phyloP scores from a whole-genome alignment of 2,797 vertebrate genomes.

The Phaenicophaeus curvirostris region DNA sequence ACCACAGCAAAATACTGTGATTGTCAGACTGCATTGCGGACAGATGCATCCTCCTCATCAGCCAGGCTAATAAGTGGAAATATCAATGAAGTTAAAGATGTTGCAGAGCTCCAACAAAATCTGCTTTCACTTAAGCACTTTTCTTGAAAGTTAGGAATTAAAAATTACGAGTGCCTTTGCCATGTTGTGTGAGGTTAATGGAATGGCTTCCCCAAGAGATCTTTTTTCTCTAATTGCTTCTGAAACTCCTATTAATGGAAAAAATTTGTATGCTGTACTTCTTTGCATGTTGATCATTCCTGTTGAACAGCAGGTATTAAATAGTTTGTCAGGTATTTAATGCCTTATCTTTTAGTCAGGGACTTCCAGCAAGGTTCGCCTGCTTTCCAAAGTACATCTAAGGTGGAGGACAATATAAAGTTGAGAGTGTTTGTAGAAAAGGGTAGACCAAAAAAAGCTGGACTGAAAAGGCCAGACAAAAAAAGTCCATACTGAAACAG shows the following conservation, averaged over 20 bases:
- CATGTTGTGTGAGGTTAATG: not conserved
- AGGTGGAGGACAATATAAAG: accelerated
- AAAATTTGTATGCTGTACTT: not conserved
- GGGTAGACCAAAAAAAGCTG: no score
- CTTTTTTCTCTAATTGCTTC: not conserved
- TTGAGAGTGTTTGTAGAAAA: no score
- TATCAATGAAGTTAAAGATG: no score
- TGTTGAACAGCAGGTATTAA: not conserved
- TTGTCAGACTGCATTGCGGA: not conserved
- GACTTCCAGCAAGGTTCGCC: not conserved
- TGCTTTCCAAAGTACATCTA: not conserved
- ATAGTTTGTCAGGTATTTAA: not conserved
- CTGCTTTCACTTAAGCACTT: not conserved
- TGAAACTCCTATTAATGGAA: not conserved
- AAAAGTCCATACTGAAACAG: no score
- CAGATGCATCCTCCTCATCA: not conserved
- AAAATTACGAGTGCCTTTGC: not conserved
- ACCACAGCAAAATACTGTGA: not conserved
- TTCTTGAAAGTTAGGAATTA: not conserved
- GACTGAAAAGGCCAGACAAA: no score
- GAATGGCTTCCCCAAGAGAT: not conserved
- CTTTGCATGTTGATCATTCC: not conserved
- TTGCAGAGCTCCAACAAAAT: not conserved
- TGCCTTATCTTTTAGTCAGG: not conserved
- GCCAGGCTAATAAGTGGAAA: not conserved